A percentile compares a stretch with the other conserved stretches of the same genome.
These are phyloP conservation scores for Misgurnus mizolepis DNA, from an alignment of 2,113 vertebrate species.

Conservation along the genomic window DNA sequence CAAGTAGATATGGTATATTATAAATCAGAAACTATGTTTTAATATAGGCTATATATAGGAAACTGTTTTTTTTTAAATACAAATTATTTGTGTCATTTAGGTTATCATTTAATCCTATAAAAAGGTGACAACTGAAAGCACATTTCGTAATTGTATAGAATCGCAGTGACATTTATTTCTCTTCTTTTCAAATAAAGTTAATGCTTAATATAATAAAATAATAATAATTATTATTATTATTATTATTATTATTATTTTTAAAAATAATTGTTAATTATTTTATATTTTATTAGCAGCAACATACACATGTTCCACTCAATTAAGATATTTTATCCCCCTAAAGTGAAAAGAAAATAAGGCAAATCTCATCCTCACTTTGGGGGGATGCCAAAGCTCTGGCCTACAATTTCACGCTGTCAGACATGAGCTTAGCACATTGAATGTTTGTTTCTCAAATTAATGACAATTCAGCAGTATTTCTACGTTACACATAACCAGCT, in stretches of 20 bases:
- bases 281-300: neutral
- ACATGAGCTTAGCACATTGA: constrained; percentile 27
- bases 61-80: no score
- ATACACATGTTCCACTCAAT: neutral
- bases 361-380: constrained; percentile 11
- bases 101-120: neutral
- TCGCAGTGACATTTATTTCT: neutral
- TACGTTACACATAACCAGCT: neutral
- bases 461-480: constrained; percentile 13
- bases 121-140: neutral
- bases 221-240: neutral
- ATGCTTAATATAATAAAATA: neutral
- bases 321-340: neutral
- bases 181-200: neutral
- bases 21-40: neutral
- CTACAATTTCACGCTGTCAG: constrained; percentile 37
- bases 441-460: constrained; percentile 25
- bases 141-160: neutral
- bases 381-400: constrained; percentile 34
- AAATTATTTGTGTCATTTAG: neutral
- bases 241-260: neutral
- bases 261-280: no score
- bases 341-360: constrained; percentile 1
- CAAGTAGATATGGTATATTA: no score
- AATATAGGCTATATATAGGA: no score